Evolutionary conservation across 1,140 invertebrate species (phyloP), one percentile per base, ranked within the genome.

Genomic region (Acromyrmex echinatior): DNA sequence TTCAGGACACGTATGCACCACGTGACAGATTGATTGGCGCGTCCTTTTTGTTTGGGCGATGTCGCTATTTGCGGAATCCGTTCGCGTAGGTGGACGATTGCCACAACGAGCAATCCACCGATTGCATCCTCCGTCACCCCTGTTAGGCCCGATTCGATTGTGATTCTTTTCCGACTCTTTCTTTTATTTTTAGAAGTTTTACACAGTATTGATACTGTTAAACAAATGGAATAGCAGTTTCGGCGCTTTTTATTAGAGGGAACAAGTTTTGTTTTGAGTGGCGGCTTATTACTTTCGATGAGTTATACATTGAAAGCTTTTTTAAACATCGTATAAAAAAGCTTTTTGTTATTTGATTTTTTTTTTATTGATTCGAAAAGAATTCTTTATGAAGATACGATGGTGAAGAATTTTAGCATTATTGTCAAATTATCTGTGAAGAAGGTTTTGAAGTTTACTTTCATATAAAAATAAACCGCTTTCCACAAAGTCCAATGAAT

Each of bases 51-150:
- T 88, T 86, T 91, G 90, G 70, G 7, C 62, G 82, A 89, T 86
- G 87, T 88, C 76, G 87, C 66, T 92, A 84, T 93, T 92, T 92
- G 90, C 86, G 80, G 79, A 92, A 92, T 90, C 88, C 76, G 89
- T 92, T 92, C 90, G 88, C 90, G 81, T 90, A 65, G 77, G 66
- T 80, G 53, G 71, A 79, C 89, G 85, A 89, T 90, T 84, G 86
- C 73, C 66, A 76, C 74, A 71, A 60, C 62, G 58, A 25, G 18
- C 21, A n/a, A 70, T 63, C 9, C 63, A 14, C 60, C 62, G 56
- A 77, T 58, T 65, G 51, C 45, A 71, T 66, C 39, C 58, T 88
- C 21, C 25, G 2, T 45, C 28, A 16, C 14, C 1, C 18, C 56
- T 21, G 2, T 82, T 82, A 82, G 25, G 56, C 21, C 9, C 21